Conservation (phyloP, 2,113 vertebrate genomes). For the Pardalotus punctatus region DNA sequence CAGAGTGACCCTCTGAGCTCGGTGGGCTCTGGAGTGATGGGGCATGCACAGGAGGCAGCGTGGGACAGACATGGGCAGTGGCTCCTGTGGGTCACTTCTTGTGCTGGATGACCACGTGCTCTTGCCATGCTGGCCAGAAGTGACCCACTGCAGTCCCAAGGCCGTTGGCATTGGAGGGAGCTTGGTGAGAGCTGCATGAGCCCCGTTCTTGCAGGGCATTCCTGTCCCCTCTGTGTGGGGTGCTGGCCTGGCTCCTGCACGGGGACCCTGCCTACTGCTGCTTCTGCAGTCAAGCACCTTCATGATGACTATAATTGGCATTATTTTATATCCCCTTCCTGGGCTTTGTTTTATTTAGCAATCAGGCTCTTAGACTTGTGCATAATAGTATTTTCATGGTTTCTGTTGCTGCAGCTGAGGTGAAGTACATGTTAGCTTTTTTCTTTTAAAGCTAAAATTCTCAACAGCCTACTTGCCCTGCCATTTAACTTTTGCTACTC, state of each 20-base stretch:
- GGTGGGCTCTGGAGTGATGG: accelerated
- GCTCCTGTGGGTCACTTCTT: background rate
- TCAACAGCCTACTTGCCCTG: background rate
- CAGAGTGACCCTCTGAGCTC: accelerated
- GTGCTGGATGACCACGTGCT: background rate
- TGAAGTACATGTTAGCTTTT: background rate
- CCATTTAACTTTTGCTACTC: background rate
- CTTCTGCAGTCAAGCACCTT: background rate
- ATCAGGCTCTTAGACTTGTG: background rate
- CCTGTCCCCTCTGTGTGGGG: accelerated
- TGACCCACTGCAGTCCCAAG: accelerated
- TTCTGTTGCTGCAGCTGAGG: background rate
- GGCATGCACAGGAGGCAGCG: accelerated
- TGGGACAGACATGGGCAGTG: accelerated
- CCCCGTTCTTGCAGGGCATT: accelerated
- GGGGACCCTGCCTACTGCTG: background rate
- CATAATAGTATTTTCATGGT: background rate
- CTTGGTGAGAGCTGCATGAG: background rate
- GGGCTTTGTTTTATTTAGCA: background rate
- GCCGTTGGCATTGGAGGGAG: background rate
- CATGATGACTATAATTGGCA: background rate
- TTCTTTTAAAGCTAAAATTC: background rate
- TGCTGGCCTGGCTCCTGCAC: background rate
- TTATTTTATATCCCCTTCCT: background rate
- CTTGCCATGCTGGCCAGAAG: background rate